Evolutionary conservation across 2,113 vertebrate genomes (phyloP), one percentile per base, ranked within the genome.

Genomic region (Pungitius pungitius): DNA sequence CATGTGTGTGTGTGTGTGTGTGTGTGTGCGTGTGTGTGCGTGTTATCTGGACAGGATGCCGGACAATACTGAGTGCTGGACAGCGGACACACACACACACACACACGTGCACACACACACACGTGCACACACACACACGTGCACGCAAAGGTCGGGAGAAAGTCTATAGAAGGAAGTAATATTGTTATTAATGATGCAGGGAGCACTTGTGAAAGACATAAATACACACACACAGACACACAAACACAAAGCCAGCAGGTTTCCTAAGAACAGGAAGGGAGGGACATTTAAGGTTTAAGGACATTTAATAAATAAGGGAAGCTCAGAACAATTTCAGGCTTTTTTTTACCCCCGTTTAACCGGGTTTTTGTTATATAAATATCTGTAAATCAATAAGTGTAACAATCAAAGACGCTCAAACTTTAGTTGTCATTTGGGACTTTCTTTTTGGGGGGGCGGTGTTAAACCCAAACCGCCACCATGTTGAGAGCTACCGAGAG

Each of bases 121-220:
- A 58, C 15, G 71, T 11, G 27, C 8, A 58, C 0, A 4, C 40
- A 73, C 42, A 37, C 33, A 68, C 57, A 58, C 15, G 71, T 11
- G 27, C 8, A 58, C 0, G 7, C 40, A 73, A 40, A 89, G 87
- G 85, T 90, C 84, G 89, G 4, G 69, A 2, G 51, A 88, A 87
- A 87, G 88, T 87, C 85, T 89, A 89, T 88, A 82, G 74, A 72
- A 82, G 88, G 88, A 90, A 91, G 88, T 81, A 90, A 91, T 90
- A 88, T 89, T 90, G 87, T 90, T 90, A 88, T 87, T 90, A 88
- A 90, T 88, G 81, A 87, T 82, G 69, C 17, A 52, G 62, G 67
- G 80, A 81, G 69, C 71, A 87, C 84, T 90, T 85, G 18, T 73
- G 69, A 83, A 87, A 54, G 37, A 67, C 51, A 78, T 73, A 71